Percentiles rank a stretch among this genome's conserved stretches.
phyloP scores from a whole-genome alignment of 2,113 vertebrate species.

The Xenopus tropicalis region UCB_Xtro_10.0 CM004446.2:86999501-87000000 shows the following conservation, averaged over 20 bases:
- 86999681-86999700: background rate
- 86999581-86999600: conserved; percentile 18
- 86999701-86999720: background rate
- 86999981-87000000: conserved; percentile 16
- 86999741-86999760: conserved; percentile 4
- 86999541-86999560: conserved; percentile 15
- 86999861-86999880: conserved; percentile 30
- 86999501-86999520: conserved; percentile 5
- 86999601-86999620: conserved; percentile 10
- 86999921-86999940: conserved; percentile 31
- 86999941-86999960: conserved; percentile 18
- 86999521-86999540: conserved; percentile 6
- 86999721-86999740: conserved; percentile 14
- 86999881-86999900: conserved; percentile 13
- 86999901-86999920: conserved; percentile 13
- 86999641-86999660: conserved; percentile 4
- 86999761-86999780: conserved; percentile 21
- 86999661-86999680: conserved; percentile 18
- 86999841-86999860: conserved; percentile 18
- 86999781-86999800: conserved; percentile 20
- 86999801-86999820: conserved; percentile 24
- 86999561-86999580: conserved; percentile 9
- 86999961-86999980: background rate
- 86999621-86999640: background rate
- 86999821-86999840: conserved; percentile 22